phyloP scores from a whole-genome alignment of 2,888 invertebrate species.

The Epistrophe grossulariae region DNA sequence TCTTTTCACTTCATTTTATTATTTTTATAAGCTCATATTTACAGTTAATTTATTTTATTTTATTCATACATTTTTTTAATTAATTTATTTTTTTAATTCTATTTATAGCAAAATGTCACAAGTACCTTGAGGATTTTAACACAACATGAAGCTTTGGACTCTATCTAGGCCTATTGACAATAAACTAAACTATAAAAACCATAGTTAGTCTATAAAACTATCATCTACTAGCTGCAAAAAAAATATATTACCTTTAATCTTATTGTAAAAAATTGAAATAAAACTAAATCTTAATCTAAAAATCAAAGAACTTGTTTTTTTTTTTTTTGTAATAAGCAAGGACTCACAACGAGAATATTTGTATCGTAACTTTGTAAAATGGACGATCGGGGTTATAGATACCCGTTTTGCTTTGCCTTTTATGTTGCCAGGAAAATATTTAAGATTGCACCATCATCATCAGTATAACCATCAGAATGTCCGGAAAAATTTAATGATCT shows the following conservation, averaged over 20 bases:
- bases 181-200: too few species aligned
- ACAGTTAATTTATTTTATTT: slow-evolving; percentile 5
- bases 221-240: too few species aligned
- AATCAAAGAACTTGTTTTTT: slow-evolving; percentile 60
- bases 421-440: slow-evolving; percentile 28
- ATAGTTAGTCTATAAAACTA: too few species aligned
- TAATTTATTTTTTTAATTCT: slow-evolving; percentile 10
- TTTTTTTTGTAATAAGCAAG: too few species aligned
- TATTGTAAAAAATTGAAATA: too few species aligned
- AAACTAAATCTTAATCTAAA: too few species aligned
- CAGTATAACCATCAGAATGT: too few species aligned
- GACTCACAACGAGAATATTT: background rate
- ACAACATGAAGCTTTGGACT: slow-evolving; percentile 57
- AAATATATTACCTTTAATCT: too few species aligned
- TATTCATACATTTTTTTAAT: slow-evolving; percentile 6
- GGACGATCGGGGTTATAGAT: too few species aligned
- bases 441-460: slow-evolving; percentile 23
- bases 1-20: background rate
- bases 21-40: background rate
- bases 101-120: slow-evolving; percentile 50
- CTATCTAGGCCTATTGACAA: slow-evolving; percentile 40
- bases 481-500: too few species aligned
- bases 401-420: slow-evolving; percentile 44
- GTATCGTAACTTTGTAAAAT: slow-evolving; percentile 34
- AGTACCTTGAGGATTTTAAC: slow-evolving; percentile 58